Conservation (phyloP, 2,888 invertebrate genomes). For the Pyrrhosoma nymphula region DNA sequence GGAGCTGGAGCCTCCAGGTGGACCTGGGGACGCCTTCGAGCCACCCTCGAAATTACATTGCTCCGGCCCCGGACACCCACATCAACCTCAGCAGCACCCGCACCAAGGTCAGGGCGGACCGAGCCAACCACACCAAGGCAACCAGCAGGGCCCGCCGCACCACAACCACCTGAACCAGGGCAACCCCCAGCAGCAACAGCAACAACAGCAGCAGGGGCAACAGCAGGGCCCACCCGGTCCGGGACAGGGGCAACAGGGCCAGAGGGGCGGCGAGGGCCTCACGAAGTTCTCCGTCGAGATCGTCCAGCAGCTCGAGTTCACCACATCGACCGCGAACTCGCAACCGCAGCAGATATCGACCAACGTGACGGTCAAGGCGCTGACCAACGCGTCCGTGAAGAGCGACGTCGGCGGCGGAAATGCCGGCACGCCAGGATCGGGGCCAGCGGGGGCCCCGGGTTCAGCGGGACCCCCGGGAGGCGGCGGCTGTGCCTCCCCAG, state of each 20-base stretch:
- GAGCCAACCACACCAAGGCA: slow-evolving; percentile 77
- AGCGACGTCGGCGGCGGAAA: slow-evolving; percentile 78
- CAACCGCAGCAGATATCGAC: slow-evolving; percentile 95
- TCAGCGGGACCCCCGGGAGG: slow-evolving; percentile 47
- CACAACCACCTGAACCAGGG: slow-evolving; percentile 64
- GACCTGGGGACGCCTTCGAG: slow-evolving; percentile 76
- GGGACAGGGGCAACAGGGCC: slow-evolving; percentile 77
- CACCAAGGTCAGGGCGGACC: slow-evolving; percentile 77
- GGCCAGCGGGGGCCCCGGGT: slow-evolving; percentile 71
- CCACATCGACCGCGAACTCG: slow-evolving; percentile 91
- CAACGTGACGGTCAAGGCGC: slow-evolving; percentile 93
- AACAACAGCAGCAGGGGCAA: slow-evolving; percentile 78
- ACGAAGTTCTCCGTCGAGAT: slow-evolving; percentile 95
- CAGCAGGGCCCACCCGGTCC: slow-evolving; percentile 77
- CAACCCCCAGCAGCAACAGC: slow-evolving; percentile 78
- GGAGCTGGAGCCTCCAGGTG: slow-evolving; percentile 80
- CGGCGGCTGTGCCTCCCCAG: slow-evolving; percentile 52
- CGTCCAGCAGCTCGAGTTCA: slow-evolving; percentile 94
- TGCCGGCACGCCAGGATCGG: slow-evolving; percentile 47
- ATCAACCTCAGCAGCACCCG: slow-evolving; percentile 76
- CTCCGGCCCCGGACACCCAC: slow-evolving; percentile 80
- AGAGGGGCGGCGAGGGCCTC: slow-evolving; percentile 76
- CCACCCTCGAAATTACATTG: slow-evolving; percentile 75
- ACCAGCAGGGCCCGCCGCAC: slow-evolving; percentile 72
- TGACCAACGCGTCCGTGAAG: slow-evolving; percentile 85